These are phyloP conservation scores for Tenthredo notha DNA, from an alignment of 2,888 invertebrate genomes.

Conservation along the genomic window DNA sequence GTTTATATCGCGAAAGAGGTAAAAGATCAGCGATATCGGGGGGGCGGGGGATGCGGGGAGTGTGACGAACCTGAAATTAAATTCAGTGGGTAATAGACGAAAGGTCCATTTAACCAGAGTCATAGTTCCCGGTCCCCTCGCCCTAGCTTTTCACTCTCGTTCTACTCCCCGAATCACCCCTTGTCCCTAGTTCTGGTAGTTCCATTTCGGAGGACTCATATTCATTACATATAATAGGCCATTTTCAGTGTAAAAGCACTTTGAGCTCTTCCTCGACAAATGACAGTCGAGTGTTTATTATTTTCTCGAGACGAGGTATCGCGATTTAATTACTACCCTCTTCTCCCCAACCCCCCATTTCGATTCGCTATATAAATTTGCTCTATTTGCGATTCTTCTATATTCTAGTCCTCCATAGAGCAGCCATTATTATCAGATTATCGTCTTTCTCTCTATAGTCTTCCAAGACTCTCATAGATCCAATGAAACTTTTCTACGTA, in stretches of 20 bases:
- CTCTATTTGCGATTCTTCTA: neutral
- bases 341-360: too few relatives aligned
- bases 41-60: too few relatives aligned
- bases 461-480: neutral
- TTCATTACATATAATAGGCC: slow-evolving; percentile 65
- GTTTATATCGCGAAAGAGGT: neutral
- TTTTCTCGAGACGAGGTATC: slow-evolving; percentile 21
- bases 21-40: slow-evolving; percentile 2
- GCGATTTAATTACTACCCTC: slow-evolving; percentile 32
- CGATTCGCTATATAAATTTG: neutral
- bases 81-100: slow-evolving; percentile 48
- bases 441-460: neutral
- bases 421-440: slow-evolving; percentile 1
- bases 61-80: slow-evolving; percentile 35
- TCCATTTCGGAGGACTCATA: slow-evolving; percentile 60
- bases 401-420: neutral
- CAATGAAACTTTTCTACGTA: slow-evolving; percentile 54
- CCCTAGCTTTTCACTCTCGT: neutral
- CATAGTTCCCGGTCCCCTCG: slow-evolving; percentile 34
- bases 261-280: slow-evolving; percentile 33
- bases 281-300: slow-evolving; percentile 43
- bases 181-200: slow-evolving; percentile 43
- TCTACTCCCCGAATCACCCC: slow-evolving; percentile 28
- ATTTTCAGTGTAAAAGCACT: slow-evolving; percentile 62
- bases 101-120: slow-evolving; percentile 49